phyloP scores from a whole-genome alignment of 2,888 invertebrate species.

The Odontocolon sp. region DNA sequence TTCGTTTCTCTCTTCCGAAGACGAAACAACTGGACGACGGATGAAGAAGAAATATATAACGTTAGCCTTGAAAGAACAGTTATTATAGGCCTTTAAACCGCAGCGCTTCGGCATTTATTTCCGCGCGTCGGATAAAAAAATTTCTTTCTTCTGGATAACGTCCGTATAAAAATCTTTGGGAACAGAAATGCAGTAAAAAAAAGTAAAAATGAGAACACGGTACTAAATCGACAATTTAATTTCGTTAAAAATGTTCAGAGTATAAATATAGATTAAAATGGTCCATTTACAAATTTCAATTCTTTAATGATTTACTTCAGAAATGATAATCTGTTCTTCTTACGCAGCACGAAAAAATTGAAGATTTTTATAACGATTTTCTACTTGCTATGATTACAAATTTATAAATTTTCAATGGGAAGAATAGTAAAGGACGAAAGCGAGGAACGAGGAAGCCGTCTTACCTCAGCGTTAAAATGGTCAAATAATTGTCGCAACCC shows the following conservation, averaged over 20 bases:
- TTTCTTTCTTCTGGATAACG: too few relatives aligned
- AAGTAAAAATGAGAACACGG: too few relatives aligned
- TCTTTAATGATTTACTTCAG: not conserved
- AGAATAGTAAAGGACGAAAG: conserved; percentile 36
- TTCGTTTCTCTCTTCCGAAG: not conserved
- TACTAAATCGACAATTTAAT: too few relatives aligned
- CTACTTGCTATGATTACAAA: conserved; percentile 9
- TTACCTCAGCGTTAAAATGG: conserved; percentile 56
- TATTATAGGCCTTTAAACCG: too few relatives aligned
- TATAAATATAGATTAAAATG: too few relatives aligned
- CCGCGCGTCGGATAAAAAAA: too few relatives aligned
- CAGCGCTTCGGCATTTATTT: too few relatives aligned
- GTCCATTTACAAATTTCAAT: not conserved
- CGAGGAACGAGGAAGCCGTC: conserved; percentile 25
- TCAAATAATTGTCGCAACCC: conserved; percentile 43
- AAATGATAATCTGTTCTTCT: not conserved
- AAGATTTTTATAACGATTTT: not conserved
- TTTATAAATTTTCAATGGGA: not conserved
- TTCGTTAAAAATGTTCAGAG: too few relatives aligned
- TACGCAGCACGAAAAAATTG: conserved; percentile 6
- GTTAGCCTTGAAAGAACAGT: not conserved
- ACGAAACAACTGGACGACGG: conserved; percentile 16
- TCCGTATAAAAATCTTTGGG: too few relatives aligned
- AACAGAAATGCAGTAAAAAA: too few relatives aligned
- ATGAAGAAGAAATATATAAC: conserved; percentile 1